These are phyloP conservation scores for Platalea minor DNA, from an alignment of 2,797 vertebrate genomes.

Conservation along the genomic window DNA sequence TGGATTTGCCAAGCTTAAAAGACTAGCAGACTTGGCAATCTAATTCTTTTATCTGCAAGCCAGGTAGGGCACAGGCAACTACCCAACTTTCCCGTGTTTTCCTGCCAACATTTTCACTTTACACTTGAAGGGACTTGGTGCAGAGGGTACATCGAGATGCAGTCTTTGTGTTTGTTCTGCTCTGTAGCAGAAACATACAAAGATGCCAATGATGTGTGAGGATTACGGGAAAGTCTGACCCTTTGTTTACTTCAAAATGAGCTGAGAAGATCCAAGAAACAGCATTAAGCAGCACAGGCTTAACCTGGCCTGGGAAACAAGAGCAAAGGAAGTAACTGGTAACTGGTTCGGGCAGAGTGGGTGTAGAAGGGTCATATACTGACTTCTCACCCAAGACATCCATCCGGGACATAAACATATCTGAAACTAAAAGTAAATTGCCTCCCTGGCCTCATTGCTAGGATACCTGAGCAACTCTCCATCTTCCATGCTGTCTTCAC, in stretches of 20 bases:
- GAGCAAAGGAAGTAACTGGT: background rate
- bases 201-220: background rate
- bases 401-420: background rate
- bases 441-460: background rate
- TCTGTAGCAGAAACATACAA: background rate
- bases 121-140: background rate
- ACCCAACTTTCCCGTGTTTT: background rate
- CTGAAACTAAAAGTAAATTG: background rate
- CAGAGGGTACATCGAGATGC: background rate
- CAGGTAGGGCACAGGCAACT: constrained; percentile 38
- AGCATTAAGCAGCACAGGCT: background rate
- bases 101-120: constrained; percentile 26
- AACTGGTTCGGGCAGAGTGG: background rate
- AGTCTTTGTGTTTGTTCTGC: constrained; percentile 32
- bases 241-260: background rate
- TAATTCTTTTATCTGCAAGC: constrained; percentile 37
- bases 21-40: background rate
- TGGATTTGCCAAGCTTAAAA: constrained; percentile 21
- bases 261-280: background rate
- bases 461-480: background rate
- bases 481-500: background rate
- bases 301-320: background rate
- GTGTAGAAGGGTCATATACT: background rate
- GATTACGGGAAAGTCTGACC: constrained; percentile 9
- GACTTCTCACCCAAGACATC: background rate